Conservation (phyloP, 2,797 vertebrate genomes). For the Phoebastria nigripes region DNA sequence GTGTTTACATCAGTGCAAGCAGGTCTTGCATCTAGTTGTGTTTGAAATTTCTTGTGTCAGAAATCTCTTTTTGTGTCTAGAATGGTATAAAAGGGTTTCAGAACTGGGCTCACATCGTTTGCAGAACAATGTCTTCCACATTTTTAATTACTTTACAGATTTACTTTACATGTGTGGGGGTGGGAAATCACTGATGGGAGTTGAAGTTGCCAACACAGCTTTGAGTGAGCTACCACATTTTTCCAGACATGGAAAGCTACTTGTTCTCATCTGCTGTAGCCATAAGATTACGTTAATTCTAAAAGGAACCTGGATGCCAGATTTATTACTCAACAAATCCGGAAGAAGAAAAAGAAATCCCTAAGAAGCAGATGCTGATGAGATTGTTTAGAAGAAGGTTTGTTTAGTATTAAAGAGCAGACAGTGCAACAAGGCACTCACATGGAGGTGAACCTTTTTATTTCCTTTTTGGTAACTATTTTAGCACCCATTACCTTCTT, state of each 20-base stretch:
- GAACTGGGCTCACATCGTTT: background rate
- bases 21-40: background rate
- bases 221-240: background rate
- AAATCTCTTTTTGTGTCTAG: background rate
- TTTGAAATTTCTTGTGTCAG: background rate
- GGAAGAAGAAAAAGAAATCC: background rate
- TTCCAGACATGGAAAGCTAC: background rate
- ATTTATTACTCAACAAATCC: constrained; percentile 35
- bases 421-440: background rate
- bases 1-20: background rate
- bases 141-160: background rate
- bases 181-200: background rate
- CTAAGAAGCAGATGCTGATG: background rate
- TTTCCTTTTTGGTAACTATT: background rate
- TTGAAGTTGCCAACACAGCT: background rate
- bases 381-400: background rate
- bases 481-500: background rate
- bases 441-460: background rate
- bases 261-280: background rate
- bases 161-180: background rate
- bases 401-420: background rate
- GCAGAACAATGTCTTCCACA: background rate
- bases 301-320: background rate
- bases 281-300: background rate
- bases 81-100: background rate